phyloP scores from a whole-genome alignment of 2,113 vertebrate genomes.

The Narcine bancroftii region DNA sequence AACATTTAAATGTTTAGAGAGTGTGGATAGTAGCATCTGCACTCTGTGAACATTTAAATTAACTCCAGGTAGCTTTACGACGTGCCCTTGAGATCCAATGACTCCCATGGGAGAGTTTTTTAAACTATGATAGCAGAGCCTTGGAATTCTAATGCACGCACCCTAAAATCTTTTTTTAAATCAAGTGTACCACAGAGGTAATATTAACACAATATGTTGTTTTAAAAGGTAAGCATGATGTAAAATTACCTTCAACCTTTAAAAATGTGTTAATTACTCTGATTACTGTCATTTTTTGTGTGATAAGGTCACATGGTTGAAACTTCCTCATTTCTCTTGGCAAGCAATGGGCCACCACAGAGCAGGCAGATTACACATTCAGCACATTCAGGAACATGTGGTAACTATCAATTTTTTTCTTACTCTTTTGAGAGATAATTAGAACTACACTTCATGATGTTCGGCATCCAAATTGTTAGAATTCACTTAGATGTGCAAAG shows the following conservation, averaged over 20 bases:
- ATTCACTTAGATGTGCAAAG: not conserved
- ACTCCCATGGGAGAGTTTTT: not conserved
- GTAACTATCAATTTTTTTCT: not conserved
- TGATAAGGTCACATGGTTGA: not conserved
- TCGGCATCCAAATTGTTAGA: not conserved
- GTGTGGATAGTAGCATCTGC: not conserved
- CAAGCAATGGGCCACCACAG: not conserved
- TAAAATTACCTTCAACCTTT: not conserved
- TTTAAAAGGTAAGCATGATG: not conserved
- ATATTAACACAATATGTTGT: not conserved
- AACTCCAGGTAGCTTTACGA: conserved; percentile 16
- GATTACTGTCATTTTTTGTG: not conserved
- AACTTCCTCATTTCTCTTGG: not conserved
- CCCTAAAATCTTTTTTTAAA: not conserved
- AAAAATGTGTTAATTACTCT: not conserved
- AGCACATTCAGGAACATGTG: not conserved
- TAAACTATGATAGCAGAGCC: not conserved
- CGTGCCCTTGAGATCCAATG: not conserved
- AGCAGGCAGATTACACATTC: not conserved
- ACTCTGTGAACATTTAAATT: conserved; percentile 30
- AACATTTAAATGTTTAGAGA: conserved; percentile 24
- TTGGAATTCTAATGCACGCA: not conserved
- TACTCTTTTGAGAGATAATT: conserved; percentile 8
- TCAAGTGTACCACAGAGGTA: not conserved
- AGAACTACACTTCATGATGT: not conserved